phyloP scores from a whole-genome alignment of 2,888 invertebrate species.

The Gymnocheta viridis region DNA sequence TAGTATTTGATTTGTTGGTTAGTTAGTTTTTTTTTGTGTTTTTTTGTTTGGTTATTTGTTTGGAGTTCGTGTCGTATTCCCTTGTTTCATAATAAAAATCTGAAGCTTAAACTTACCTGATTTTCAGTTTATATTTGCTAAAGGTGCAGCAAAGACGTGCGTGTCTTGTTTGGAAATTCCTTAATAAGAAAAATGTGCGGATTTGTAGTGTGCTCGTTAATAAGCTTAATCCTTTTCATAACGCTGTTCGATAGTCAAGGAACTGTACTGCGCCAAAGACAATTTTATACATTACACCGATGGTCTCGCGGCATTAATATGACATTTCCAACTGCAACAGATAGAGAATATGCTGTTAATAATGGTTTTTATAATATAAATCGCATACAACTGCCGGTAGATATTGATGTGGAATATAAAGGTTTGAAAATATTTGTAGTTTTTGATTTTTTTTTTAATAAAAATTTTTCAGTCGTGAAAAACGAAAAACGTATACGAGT shows the following conservation, averaged over 20 bases:
- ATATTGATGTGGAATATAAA: constrained; percentile 79
- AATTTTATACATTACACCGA: constrained; percentile 83
- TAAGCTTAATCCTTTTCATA: constrained; percentile 31
- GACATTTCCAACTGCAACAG: constrained; percentile 83
- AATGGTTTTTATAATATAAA: constrained; percentile 84
- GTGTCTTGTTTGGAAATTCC: constrained; percentile 28
- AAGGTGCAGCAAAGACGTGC: constrained; percentile 73
- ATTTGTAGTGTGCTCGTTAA: constrained; percentile 28
- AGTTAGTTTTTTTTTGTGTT: too few relatives aligned
- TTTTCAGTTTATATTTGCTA: constrained; percentile 52
- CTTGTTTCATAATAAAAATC: constrained; percentile 39
- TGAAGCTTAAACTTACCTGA: constrained; percentile 55
- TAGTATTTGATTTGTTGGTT: constrained; percentile 35
- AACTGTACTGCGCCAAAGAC: constrained; percentile 72
- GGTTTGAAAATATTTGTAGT: constrained; percentile 66
- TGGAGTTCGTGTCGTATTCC: constrained; percentile 12
- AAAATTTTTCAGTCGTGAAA: neutral
- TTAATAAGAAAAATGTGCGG: constrained; percentile 42
- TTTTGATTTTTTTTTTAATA: neutral
- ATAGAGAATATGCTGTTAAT: constrained; percentile 81
- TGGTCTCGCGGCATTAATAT: constrained; percentile 87
- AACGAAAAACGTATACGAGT: too few relatives aligned
- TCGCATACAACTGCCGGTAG: constrained; percentile 84
- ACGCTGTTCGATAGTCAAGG: constrained; percentile 9
- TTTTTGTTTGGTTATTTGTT: constrained; percentile 5